A percentile compares a stretch with the other conserved stretches of the same genome.
phyloP scores from a whole-genome alignment of 2,797 vertebrate species.

The Hapalemur alaotrensis region DNA sequence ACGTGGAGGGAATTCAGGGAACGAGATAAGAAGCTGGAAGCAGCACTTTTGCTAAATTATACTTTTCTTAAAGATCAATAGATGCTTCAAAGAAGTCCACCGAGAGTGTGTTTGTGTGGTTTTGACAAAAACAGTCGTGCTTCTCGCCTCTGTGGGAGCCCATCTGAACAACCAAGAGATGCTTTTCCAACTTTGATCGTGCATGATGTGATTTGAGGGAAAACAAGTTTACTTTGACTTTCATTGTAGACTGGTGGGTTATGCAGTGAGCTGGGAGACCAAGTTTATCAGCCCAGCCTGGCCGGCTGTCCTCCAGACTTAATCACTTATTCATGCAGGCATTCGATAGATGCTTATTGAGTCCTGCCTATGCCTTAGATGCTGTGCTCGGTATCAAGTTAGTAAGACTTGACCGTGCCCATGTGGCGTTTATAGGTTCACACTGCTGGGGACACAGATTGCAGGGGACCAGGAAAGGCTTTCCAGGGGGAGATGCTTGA shows the following conservation, averaged over 20 bases:
- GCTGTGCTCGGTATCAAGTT: background rate
- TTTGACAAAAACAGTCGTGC: constrained; percentile 35
- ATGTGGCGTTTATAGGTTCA: background rate
- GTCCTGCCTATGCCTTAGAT: background rate
- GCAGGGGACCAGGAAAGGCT: background rate
- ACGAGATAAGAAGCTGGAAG: constrained; percentile 22
- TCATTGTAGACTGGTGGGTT: background rate
- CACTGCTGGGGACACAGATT: background rate
- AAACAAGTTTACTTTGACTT: constrained; percentile 46
- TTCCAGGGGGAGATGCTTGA: background rate
- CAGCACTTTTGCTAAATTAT: constrained; percentile 43
- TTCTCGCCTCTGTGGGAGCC: background rate
- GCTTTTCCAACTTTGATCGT: constrained; percentile 14
- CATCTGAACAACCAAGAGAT: constrained; percentile 24
- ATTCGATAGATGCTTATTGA: background rate
- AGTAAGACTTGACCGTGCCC: background rate
- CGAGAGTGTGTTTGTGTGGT: background rate
- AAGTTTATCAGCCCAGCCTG: background rate
- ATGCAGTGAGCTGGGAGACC: background rate
- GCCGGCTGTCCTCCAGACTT: background rate
- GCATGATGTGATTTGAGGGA: constrained; percentile 14
- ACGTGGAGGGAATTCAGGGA: constrained; percentile 50
- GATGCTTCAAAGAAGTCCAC: constrained; percentile 39
- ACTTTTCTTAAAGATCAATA: constrained; percentile 60
- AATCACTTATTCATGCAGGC: background rate